Conservation (phyloP, 2,797 vertebrate species). For the Mionectes olivaceus region DNA sequence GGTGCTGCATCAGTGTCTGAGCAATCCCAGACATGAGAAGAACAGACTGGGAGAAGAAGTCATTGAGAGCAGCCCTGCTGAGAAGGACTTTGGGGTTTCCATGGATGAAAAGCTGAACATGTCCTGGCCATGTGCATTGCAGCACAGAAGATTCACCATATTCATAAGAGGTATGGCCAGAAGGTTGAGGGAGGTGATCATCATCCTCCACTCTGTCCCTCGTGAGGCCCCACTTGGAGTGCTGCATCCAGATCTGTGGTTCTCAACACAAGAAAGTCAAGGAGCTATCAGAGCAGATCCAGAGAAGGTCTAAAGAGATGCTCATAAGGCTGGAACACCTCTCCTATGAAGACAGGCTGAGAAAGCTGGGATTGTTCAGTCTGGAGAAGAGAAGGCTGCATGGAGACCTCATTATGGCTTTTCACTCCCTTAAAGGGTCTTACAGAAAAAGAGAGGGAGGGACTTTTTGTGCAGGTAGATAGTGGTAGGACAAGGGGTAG, state of each 20-base stretch:
- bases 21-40: not conserved
- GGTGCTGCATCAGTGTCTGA: no score
- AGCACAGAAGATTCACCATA: not conserved
- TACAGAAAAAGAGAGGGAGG: not conserved
- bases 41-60: not conserved
- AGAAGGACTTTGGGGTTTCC: not conserved
- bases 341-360: not conserved
- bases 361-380: rapidly evolving
- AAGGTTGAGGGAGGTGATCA: not conserved
- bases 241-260: not conserved
- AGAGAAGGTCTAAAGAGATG: not conserved
- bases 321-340: not conserved
- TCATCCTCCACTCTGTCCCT: not conserved
- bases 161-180: not conserved
- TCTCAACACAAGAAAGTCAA: not conserved
- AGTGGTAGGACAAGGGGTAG: not conserved
- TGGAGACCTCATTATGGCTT: not conserved
- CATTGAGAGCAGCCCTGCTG: not conserved
- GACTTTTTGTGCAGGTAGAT: not conserved
- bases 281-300: not conserved
- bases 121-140: not conserved
- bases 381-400: not conserved
- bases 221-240: not conserved
- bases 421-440: not conserved
- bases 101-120: not conserved